Evolutionary conservation across 2,113 vertebrate species (phyloP).

Genomic region (Pagrus major): DNA sequence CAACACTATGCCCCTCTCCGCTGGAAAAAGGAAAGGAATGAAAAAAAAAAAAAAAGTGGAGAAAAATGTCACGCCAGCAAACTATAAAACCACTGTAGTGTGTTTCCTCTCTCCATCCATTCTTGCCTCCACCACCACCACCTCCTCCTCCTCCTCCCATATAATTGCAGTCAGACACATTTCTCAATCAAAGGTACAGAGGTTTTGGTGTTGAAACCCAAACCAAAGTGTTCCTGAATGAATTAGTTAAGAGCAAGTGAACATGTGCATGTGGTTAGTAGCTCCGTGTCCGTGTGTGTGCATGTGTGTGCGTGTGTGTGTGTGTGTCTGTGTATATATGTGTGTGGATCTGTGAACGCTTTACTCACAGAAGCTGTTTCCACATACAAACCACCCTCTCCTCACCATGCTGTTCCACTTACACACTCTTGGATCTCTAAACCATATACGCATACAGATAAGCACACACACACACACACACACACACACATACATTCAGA

Average conservation of each 20-base stretch:
- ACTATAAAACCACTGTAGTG: conserved; percentile 76
- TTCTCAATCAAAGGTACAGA: conserved; percentile 84
- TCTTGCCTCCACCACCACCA: conserved; percentile 44
- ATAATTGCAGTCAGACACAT: conserved; percentile 87
- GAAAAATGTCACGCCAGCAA: conserved; percentile 82
- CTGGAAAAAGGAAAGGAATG: conserved; percentile 59
- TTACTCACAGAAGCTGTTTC: conserved; percentile 79
- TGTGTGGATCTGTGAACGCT: conserved; percentile 80
- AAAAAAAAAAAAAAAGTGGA: conserved; percentile 25
- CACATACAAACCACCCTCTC: conserved; percentile 70
- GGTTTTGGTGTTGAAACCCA: conserved; percentile 83
- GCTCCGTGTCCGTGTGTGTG: conserved; percentile 43
- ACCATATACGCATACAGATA: conserved; percentile 25
- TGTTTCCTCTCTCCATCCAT: conserved; percentile 63
- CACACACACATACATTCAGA: conserved; percentile 5
- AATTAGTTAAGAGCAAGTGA: conserved; percentile 85
- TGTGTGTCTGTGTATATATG: conserved; percentile 74
- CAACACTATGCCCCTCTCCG: conserved; percentile 69
- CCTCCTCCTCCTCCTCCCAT: conserved; percentile 54
- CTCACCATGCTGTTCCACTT: conserved; percentile 85
- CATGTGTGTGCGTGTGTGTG: conserved; percentile 22
- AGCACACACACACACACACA: background rate
- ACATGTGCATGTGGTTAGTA: conserved; percentile 88
- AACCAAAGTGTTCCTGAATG: conserved; percentile 88
- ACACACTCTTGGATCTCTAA: conserved; percentile 75